Percentiles rank a stretch among this genome's conserved stretches.
Evolutionary conservation across 2,888 invertebrate species (phyloP).

Genomic region (Ochropacha duplaris): DNA sequence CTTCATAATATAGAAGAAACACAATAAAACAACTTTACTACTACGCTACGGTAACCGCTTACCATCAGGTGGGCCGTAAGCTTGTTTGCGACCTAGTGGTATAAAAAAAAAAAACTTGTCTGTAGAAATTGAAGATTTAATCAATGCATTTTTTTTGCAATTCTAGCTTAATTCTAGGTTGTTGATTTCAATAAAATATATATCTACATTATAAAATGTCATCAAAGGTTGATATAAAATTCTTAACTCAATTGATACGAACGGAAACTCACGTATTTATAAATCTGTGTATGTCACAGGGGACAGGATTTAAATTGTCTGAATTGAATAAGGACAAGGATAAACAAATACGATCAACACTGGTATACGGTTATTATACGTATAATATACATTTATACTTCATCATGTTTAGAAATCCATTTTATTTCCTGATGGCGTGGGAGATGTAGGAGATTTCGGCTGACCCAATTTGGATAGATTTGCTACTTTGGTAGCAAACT

Average conservation of each 20-base stretch:
- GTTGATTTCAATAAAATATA: no score
- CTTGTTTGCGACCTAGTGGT: no score
- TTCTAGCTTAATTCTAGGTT: no score
- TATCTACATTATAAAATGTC: no score
- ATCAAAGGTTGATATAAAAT: neutral
- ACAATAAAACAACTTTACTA: no score
- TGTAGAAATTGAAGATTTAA: no score
- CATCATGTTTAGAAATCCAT: constrained; percentile 59
- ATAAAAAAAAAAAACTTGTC: no score
- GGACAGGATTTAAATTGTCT: neutral
- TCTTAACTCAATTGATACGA: neutral
- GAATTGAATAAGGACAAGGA: neutral
- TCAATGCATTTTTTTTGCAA: no score
- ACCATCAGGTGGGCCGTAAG: no score
- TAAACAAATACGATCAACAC: neutral
- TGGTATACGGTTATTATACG: neutral
- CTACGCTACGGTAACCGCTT: no score
- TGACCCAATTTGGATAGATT: constrained; percentile 66
- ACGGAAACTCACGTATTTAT: neutral
- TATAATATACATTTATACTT: constrained; percentile 5
- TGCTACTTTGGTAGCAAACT: constrained; percentile 73
- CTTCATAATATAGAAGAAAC: no score
- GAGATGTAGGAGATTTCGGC: constrained; percentile 66
- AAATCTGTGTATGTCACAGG: neutral
- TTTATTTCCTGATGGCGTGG: constrained; percentile 56